Base-by-base conservation (phyloP, 2,113 vertebrate species). In the Glareola pratincola region DNA sequence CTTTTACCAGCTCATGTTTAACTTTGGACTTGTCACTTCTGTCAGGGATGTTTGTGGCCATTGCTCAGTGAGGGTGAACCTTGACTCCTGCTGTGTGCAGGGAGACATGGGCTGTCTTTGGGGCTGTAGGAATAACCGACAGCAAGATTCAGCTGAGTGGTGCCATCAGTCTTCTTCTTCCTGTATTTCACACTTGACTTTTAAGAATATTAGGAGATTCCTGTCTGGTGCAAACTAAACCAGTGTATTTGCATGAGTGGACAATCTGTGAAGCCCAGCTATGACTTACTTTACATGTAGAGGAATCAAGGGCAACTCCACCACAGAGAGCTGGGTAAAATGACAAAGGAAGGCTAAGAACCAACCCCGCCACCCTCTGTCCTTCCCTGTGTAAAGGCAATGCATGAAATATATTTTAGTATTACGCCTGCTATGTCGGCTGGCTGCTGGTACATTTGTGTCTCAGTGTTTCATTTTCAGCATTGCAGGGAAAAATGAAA, bases 401-500 rank as follows among this genome's bases (percentile, higher is more conserved):
- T 5, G 20, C 1, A 2, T 34, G 32, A 72, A 89, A 67, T 81
- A 18, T 37, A 66, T 93, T 91, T 66, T 68, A 89, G 34, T 64
- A 26, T 36, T 89, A 71, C 21, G 56, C 30, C 34, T 82, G 43
- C 37, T 59, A 13, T 57, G 48, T 89, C 64, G 57, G 41, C 36
- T 36, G 43, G 8, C 34, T 80, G 36, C 59, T 29, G 12, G 19
- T 51, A 30, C 30, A 56, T 75, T 84, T 72, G 23, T 66, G 64
- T 71, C 71, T 84, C 75, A 54, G 79, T 71, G 85, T 86, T 85
- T 94, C 75, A 90, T 93, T 96, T 95, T 63, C 75, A 90, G 79
- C 79, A 34, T 89, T 78, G 34, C 60, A 71, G 60, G 43, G 43
- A 43, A 94, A 94, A 83, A 92, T 75, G 43, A 94, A 89, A 94